Base-by-base conservation (phyloP, 1,140 invertebrate genomes). In the Drosophila jambulina region DNA sequence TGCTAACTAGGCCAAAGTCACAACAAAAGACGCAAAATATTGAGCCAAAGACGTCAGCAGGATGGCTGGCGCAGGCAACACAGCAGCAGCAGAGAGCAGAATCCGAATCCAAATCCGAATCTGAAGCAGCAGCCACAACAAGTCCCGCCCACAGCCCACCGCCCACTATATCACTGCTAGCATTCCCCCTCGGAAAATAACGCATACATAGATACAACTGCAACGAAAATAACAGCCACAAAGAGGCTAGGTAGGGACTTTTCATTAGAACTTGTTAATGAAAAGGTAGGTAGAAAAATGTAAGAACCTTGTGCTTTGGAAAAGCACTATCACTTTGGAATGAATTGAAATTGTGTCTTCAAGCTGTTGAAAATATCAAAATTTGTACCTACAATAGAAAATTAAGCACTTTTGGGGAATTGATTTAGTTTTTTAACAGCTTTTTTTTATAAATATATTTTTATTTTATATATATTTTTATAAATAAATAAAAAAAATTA, bases 41-140 rank as follows among this genome's bases (percentile, higher is more conserved):
- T 46, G 59, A 68, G 65, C 58, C 72, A 90, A 88, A 75, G 85
- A 88, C 84, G 84, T 88, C 84, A 88, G 78, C 81, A 88, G 80
- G 68, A 84, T 75, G 60, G 51, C 32, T 49, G 46, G 40, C 53
- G 32, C 42, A 83, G 56, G 58, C 65, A 81, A 42, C 25, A 27
- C 56, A 48, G 43, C 42, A 64, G 25, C 64, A 32, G 61, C 36
- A 27, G 19, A 19, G 32, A 36, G 32, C 51, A 21, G 29, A 53
- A 53, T 53, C 49, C 29, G 49, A 49, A 29, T 48, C 23, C 2
- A 4, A 43, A 43, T 46, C 45, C 45, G 46, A 56, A 38, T 56
- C 53, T 38, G 53, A 56, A 38, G 53, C 68, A 72, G 43, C 54
- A 53, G 69, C 61, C 57, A 59, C 74, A 63, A 57, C 59, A 53